These are phyloP conservation scores for Aelia acuminata DNA, from an alignment of 2,888 invertebrate species.

Conservation along the genomic window DNA sequence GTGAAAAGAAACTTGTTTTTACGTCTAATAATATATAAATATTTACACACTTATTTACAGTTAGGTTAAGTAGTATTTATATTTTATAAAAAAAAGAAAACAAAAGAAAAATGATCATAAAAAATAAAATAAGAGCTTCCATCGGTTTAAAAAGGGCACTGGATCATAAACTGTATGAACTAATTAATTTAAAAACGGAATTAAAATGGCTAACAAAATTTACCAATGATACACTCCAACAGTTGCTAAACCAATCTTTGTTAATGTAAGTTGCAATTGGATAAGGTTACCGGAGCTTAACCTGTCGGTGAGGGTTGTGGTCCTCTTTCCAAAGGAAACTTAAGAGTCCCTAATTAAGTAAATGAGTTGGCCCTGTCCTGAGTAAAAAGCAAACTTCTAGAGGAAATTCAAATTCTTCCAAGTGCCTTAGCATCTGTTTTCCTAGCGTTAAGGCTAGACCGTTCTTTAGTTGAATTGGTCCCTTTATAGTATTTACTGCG, in stretches of 20 bases:
- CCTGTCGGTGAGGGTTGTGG: background rate
- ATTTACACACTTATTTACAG: too few species aligned
- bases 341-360: constrained; percentile 31
- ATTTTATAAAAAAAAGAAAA: too few species aligned
- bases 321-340: constrained; percentile 21
- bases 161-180: too few species aligned
- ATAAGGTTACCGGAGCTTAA: constrained; percentile 5
- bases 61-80: too few species aligned
- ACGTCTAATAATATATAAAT: too few species aligned
- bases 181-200: background rate
- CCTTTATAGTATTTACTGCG: background rate
- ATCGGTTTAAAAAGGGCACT: too few species aligned
- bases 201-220: background rate
- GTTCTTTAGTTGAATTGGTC: background rate
- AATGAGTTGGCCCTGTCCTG: constrained; percentile 27
- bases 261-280: background rate
- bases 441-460: background rate
- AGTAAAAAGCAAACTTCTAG: constrained; percentile 32
- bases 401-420: constrained; percentile 19
- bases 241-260: background rate
- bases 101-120: too few species aligned
- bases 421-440: constrained; percentile 18
- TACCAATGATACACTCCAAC: background rate
- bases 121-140: too few species aligned
- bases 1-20: too few species aligned